A percentile compares a stretch with the other conserved stretches of the same genome.
Evolutionary conservation across 1,140 invertebrate genomes (phyloP).

Genomic region (Heliconius melpomene): DNA sequence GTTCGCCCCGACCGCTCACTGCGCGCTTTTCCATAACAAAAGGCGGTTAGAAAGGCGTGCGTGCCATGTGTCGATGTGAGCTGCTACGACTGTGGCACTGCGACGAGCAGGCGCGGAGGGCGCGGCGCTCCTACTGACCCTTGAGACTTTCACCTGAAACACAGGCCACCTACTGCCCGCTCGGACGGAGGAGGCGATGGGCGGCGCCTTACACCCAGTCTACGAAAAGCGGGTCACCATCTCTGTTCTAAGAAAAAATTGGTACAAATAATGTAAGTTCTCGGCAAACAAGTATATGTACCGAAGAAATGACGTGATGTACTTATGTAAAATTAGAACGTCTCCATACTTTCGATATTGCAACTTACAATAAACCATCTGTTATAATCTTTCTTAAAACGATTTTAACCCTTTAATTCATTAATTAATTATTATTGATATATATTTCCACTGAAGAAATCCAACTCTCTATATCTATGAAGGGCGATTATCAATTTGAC

Average conservation of each 20-base stretch:
- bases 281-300: background rate
- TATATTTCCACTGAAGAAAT: background rate
- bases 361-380: background rate
- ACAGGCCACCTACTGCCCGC: slow-evolving; percentile 56
- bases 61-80: slow-evolving; percentile 49
- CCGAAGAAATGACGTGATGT: background rate
- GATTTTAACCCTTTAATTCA: background rate
- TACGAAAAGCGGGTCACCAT: slow-evolving; percentile 64
- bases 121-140: slow-evolving; percentile 71
- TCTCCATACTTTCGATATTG: background rate
- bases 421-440: too few species aligned
- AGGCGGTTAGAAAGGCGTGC: slow-evolving; percentile 44
- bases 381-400: too few species aligned
- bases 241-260: background rate
- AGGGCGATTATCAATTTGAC: slow-evolving; percentile 24
- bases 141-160: slow-evolving; percentile 36
- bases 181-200: slow-evolving; percentile 57
- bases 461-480: background rate
- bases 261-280: too few species aligned
- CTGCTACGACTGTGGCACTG: slow-evolving; percentile 35
- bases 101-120: slow-evolving; percentile 70
- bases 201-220: slow-evolving; percentile 60
- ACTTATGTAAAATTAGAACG: background rate
- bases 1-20: slow-evolving; percentile 63
- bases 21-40: slow-evolving; percentile 76